Conservation (phyloP, 2,888 invertebrate genomes). For the Cinara cedri region DNA sequence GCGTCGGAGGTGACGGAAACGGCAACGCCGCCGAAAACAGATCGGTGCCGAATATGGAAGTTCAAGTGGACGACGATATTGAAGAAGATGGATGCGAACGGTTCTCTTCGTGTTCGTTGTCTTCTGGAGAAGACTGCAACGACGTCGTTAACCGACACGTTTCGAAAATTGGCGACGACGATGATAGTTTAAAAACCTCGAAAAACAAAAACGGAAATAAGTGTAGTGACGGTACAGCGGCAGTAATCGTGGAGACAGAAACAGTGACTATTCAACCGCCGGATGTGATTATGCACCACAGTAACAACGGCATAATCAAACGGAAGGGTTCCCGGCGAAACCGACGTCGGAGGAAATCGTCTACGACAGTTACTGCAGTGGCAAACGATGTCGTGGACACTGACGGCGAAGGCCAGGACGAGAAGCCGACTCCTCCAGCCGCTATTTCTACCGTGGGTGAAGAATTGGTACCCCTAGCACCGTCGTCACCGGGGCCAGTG, state of each 20-base stretch:
- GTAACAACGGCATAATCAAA: neutral
- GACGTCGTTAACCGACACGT: neutral
- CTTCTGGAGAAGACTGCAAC: neutral
- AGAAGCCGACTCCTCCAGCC: neutral
- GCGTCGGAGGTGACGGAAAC: neutral
- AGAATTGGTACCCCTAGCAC: too few species aligned
- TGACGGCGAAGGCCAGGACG: neutral
- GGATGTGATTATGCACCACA: slow-evolving; percentile 42
- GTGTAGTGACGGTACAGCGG: neutral
- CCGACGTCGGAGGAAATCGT: neutral
- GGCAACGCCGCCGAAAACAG: neutral
- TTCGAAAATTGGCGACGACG: neutral
- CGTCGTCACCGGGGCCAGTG: too few species aligned
- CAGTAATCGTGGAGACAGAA: neutral
- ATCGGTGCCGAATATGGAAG: neutral
- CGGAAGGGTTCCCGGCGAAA: slow-evolving; percentile 26
- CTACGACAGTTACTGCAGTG: neutral
- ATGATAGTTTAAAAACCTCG: neutral
- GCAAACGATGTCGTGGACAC: neutral
- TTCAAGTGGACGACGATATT: neutral
- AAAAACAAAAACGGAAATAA: neutral
- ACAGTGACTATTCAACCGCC: neutral
- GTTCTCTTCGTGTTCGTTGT: slow-evolving; percentile 2
- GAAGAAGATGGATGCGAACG: slow-evolving; percentile 1
- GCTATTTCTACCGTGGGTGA: too few species aligned